Evolutionary conservation across 2,888 invertebrate genomes (phyloP), one percentile per base, ranked within the genome.

Genomic region (Vandiemenella viatica): DNA sequence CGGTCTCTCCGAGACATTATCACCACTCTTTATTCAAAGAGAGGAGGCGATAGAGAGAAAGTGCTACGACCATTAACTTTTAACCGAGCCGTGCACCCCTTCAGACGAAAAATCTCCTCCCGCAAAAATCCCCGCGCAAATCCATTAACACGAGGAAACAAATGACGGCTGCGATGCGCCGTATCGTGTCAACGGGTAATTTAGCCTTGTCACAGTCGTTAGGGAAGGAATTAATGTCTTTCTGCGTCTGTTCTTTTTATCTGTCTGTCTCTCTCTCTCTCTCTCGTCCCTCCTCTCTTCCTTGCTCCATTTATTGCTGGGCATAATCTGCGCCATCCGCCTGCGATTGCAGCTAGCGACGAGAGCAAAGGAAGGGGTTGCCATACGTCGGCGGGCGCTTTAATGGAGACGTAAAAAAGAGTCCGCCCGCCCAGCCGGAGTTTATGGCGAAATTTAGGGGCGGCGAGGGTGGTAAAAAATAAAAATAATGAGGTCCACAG

Each of bases 121-220:
- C 42, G 20, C 42, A 16, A 20, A 16, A 16, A 20, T 19, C 21
- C n/a, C 42, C 21, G 10, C 38, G 19, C 48, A 43, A 48, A 48
- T 48, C 48, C 48, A 48, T 48, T 48, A 48, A 43, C 48, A 48
- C 43, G 43, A 48, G 48, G 26, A 48, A 48, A 20, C 22, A 48
- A 43, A 44, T 48, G 48, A 48, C 21, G 20, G 37, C 38, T 21
- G 22, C 38, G 43, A 48, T 38, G 48, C 44, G 48, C 21, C 44
- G 44, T 48, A 48, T 48, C 44, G 48, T 48, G 48, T 48, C 48
- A 48, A 44, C 48, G 48, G 48, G 44, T 37, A 48, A 48, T 48
- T 44, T 48, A 48, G 43, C 44, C 32, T 22, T 48, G 44, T 48
- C 48, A 38, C 48, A 48, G 48, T 48, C 48, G 48, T 48, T 48